phyloP scores from a whole-genome alignment of 1,140 invertebrate genomes.

The Bombus impatiens region DNA sequence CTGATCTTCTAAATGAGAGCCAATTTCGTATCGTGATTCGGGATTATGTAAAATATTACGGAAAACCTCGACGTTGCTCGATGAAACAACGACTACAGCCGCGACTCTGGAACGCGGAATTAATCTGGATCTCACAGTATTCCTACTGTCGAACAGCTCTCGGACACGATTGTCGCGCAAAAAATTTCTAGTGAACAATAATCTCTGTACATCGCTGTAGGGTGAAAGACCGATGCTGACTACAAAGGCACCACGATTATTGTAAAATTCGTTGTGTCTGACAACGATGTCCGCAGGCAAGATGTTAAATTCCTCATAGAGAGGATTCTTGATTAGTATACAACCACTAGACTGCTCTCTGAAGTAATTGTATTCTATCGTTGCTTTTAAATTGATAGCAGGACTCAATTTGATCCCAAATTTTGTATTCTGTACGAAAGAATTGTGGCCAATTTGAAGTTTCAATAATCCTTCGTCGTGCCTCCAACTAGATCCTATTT shows the following conservation, averaged over 20 bases:
- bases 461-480: constrained; percentile 83
- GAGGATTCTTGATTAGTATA: constrained; percentile 92
- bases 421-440: constrained; percentile 89
- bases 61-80: constrained; percentile 94
- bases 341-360: constrained; percentile 90
- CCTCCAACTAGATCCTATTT: constrained; percentile 91
- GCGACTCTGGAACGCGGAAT: constrained; percentile 94
- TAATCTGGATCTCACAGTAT: constrained; percentile 86
- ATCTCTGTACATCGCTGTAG: constrained; percentile 90
- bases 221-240: constrained; percentile 93
- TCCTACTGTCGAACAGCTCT: constrained; percentile 91
- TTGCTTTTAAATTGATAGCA: constrained; percentile 90
- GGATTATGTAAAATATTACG: constrained; percentile 97
- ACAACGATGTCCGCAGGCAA: constrained; percentile 88
- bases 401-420: constrained; percentile 91
- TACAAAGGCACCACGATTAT: constrained; percentile 94
- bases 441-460: constrained; percentile 93
- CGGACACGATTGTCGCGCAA: constrained; percentile 92
- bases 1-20: constrained; percentile 96
- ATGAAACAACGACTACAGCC: constrained; percentile 94
- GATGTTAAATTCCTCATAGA: constrained; percentile 88
- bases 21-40: constrained; percentile 95
- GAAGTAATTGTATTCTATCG: constrained; percentile 95
- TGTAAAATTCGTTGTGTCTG: constrained; percentile 93
- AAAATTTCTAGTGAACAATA: constrained; percentile 95